These are phyloP conservation scores for Chiloscyllium plagiosum DNA, from an alignment of 2,113 vertebrate species.

Conservation along the genomic window DNA sequence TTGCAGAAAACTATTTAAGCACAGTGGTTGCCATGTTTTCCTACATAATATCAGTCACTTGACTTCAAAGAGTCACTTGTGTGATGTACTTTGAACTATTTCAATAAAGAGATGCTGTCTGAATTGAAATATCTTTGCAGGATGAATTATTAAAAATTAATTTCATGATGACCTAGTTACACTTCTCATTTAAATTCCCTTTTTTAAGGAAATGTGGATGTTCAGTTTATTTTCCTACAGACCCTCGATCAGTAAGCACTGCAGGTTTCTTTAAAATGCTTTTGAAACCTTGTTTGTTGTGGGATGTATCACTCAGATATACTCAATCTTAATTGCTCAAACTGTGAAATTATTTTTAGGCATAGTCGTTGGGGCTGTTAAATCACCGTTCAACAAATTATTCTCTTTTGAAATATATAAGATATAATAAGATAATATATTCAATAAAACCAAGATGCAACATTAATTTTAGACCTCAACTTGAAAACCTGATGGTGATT, in stretches of 20 bases:
- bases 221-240: not conserved
- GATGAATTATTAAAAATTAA: constrained; percentile 34
- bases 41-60: not conserved
- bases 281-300: not conserved
- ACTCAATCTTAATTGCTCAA: not conserved
- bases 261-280: not conserved
- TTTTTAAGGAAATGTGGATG: not conserved
- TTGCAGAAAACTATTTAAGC: not conserved
- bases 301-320: not conserved
- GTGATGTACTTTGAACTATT: not conserved
- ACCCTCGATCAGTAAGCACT: not conserved
- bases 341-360: not conserved
- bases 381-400: not conserved
- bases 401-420: not conserved
- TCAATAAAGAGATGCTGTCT: not conserved
- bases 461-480: not conserved
- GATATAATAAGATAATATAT: not conserved
- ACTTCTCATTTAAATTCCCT: constrained; percentile 15
- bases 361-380: not conserved
- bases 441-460: not conserved
- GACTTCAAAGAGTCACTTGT: not conserved
- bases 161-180: constrained; percentile 24
- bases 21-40: not conserved
- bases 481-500: not conserved
- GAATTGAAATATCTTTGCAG: not conserved